These are phyloP conservation scores for Teleogryllus occipitalis DNA, from an alignment of 1,140 invertebrate species.

Conservation along the genomic window DNA sequence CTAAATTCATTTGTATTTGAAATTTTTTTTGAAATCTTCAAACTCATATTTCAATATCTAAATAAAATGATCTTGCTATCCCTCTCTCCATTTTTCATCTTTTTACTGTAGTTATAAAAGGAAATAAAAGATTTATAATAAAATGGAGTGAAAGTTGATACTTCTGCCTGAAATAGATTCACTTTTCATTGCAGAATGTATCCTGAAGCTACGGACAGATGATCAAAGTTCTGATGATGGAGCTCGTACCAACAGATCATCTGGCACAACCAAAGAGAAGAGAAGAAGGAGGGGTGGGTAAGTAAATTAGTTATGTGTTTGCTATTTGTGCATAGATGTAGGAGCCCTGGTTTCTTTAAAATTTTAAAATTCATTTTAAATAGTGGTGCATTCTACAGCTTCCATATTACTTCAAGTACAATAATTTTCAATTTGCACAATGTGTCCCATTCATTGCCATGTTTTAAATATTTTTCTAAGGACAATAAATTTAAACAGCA, in stretches of 20 bases:
- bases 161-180: no score
- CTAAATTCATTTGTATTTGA: neutral
- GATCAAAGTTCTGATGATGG: constrained; percentile 17
- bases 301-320: neutral
- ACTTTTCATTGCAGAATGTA: constrained; percentile 36
- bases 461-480: no score
- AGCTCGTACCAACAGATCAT: neutral
- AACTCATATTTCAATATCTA: no score
- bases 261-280: constrained; percentile 6
- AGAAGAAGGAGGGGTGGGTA: neutral
- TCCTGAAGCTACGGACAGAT: constrained; percentile 35
- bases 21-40: neutral
- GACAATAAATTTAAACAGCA: no score
- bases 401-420: neutral
- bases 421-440: no score
- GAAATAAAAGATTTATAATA: no score
- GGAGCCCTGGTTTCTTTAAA: neutral
- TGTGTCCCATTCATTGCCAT: no score
- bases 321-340: neutral
- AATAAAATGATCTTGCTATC: no score
- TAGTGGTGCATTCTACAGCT: neutral
- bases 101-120: no score
- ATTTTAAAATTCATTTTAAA: neutral
- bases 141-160: no score
- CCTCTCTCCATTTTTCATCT: no score